phyloP scores from a whole-genome alignment of 2,113 vertebrate genomes.

The Typhlomys cinereus region DNA sequence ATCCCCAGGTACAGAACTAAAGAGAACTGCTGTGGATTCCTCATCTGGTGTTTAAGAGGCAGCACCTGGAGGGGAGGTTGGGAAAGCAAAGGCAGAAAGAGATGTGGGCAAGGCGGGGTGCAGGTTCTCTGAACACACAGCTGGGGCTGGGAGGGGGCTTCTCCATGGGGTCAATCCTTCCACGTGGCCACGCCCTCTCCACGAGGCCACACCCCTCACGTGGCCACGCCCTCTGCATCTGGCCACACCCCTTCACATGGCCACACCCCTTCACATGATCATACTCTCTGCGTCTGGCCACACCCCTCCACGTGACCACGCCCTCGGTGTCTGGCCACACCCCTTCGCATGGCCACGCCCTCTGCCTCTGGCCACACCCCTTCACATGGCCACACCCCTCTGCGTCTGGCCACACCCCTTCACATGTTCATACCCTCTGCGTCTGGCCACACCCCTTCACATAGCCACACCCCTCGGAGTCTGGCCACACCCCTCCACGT shows the following conservation, averaged over 20 bases:
- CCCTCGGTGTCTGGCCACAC: background rate
- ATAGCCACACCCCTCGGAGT: background rate
- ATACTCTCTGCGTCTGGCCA: too few species aligned
- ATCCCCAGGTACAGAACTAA: slow-evolving; percentile 93
- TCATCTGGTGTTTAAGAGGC: slow-evolving; percentile 97
- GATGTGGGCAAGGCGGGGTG: background rate
- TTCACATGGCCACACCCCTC: background rate
- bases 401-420: background rate
- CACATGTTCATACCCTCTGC: too few species aligned
- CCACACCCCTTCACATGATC: background rate
- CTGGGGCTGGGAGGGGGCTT: background rate
- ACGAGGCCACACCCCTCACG: background rate
- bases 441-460: background rate
- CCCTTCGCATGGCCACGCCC: background rate
- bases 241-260: background rate
- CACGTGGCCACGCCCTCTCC: background rate
- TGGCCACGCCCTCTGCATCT: too few species aligned
- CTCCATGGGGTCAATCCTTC: background rate
- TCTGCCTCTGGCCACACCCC: background rate
- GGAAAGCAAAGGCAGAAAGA: background rate
- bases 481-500: background rate
- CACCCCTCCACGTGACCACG: background rate
- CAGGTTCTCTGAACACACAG: background rate
- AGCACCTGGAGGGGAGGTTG: slow-evolving; percentile 86
- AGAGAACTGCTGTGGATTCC: slow-evolving; percentile 89